phyloP scores from a whole-genome alignment of 2,797 vertebrate genomes.

The Pantherophis alleghaniensis region DNA sequence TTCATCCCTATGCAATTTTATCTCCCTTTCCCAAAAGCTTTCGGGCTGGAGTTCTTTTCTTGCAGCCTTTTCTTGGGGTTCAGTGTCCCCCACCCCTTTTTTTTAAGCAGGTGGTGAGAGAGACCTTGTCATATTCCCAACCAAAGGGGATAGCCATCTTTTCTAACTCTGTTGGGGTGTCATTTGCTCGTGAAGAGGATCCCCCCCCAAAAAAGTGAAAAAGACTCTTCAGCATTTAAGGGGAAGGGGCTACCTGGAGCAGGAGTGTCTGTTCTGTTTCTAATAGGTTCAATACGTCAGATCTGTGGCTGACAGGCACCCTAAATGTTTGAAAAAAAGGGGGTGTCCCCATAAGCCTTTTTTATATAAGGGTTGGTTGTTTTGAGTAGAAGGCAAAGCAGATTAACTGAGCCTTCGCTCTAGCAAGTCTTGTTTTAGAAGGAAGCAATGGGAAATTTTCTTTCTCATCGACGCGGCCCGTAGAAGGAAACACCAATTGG shows the following conservation, averaged over 20 bases:
- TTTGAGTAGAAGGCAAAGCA: not conserved
- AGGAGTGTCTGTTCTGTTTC: too few species aligned
- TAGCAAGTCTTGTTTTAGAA: not conserved
- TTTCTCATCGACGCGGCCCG: not conserved
- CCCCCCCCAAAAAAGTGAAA: too few species aligned
- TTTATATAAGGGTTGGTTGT: not conserved
- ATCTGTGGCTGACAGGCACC: not conserved
- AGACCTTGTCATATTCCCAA: not conserved
- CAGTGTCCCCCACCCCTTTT: not conserved
- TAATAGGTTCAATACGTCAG: not conserved
- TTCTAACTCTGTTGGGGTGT: not conserved
- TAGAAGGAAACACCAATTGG: not conserved
- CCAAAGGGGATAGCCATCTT: not conserved
- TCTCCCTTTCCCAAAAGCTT: not conserved
- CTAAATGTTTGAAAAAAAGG: not conserved
- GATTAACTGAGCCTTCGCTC: not conserved
- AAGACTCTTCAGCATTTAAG: too few species aligned
- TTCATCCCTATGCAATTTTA: not conserved
- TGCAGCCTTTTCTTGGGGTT: not conserved
- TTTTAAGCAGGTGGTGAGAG: not conserved
- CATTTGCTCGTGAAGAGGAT: not conserved
- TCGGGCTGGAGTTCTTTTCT: not conserved
- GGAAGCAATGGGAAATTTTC: not conserved
- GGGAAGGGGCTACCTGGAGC: not conserved
- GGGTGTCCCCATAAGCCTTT: not conserved